Evolutionary conservation across 2,888 invertebrate species (phyloP).

Genomic region (Zhengitettix transpicula): DNA sequence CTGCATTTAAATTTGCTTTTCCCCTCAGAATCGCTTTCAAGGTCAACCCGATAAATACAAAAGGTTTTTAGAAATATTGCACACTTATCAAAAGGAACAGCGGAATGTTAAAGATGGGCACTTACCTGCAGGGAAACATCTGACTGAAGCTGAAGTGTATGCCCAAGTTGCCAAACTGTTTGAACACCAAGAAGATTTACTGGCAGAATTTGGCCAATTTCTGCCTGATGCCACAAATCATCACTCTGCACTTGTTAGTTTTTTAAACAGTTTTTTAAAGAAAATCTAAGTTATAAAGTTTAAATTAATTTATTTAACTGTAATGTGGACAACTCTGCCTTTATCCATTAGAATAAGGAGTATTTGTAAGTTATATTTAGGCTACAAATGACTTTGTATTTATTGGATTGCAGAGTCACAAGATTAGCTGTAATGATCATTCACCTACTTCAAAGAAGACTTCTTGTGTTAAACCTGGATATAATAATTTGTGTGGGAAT

Average conservation of each 20-base stretch:
- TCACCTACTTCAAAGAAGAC: constrained; percentile 35
- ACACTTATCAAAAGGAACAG: constrained; percentile 97
- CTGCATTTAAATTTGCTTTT: too few species aligned
- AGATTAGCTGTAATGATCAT: constrained; percentile 31
- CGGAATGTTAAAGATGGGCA: constrained; percentile 68
- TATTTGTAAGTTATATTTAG: too few species aligned
- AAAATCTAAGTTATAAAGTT: too few species aligned
- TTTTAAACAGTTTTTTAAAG: neutral
- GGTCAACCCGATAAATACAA: constrained; percentile 97
- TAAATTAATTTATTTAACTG: too few species aligned
- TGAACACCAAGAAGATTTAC: constrained; percentile 89
- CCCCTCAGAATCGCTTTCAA: constrained; percentile 75
- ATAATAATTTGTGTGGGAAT: constrained; percentile 22
- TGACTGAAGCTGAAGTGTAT: constrained; percentile 95
- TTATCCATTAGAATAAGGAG: too few species aligned
- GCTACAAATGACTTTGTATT: too few species aligned
- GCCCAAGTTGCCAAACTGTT: constrained; percentile 83
- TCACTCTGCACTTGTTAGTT: constrained; percentile 13
- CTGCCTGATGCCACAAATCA: constrained; percentile 84
- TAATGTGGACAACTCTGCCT: too few species aligned
- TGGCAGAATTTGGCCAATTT: constrained; percentile 95
- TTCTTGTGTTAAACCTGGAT: constrained; percentile 23
- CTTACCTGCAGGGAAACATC: constrained; percentile 43
- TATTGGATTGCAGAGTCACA: constrained; percentile 11
- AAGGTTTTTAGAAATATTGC: constrained; percentile 90